Conservation (phyloP, 2,888 invertebrate species). For the Hoplodrina ambigua region DNA sequence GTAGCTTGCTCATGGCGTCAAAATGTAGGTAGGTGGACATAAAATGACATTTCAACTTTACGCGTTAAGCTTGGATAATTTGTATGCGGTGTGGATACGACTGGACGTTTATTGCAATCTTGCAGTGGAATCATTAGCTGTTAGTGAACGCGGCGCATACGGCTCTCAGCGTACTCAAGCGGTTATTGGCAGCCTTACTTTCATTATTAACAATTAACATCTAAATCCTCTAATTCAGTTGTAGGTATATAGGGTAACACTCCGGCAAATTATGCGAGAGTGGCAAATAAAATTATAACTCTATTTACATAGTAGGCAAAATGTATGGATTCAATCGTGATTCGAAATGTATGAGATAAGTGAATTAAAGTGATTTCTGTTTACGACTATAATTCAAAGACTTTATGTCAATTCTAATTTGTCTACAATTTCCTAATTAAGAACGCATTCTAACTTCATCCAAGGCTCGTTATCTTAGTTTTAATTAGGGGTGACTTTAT, state of each 20-base stretch:
- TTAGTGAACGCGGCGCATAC: slow-evolving; percentile 61
- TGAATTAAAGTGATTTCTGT: slow-evolving; percentile 43
- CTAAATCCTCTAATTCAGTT: slow-evolving; percentile 59
- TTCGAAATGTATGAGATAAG: slow-evolving; percentile 46
- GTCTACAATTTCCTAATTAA: slow-evolving; percentile 33
- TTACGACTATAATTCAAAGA: slow-evolving; percentile 28
- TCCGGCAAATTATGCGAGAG: slow-evolving; percentile 45
- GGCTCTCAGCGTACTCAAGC: slow-evolving; percentile 54
- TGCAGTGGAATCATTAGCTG: slow-evolving; percentile 73
- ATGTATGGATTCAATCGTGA: slow-evolving; percentile 41
- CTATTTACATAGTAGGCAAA: slow-evolving; percentile 59
- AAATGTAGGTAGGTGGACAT: slow-evolving; percentile 63
- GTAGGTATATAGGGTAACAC: slow-evolving; percentile 38
- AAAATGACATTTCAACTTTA: slow-evolving; percentile 69
- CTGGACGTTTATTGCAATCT: slow-evolving; percentile 77
- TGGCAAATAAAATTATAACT: slow-evolving; percentile 57
- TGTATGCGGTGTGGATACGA: slow-evolving; percentile 80
- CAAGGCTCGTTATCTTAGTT: slow-evolving; percentile 56
- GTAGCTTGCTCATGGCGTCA: slow-evolving; percentile 28
- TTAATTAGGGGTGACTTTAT: slow-evolving; percentile 63
- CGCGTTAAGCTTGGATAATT: slow-evolving; percentile 75
- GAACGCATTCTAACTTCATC: slow-evolving; percentile 17
- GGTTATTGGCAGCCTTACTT: slow-evolving; percentile 63
- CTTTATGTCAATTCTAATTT: slow-evolving; percentile 21
- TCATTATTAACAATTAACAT: slow-evolving; percentile 69